A percentile compares a stretch with the other conserved stretches of the same genome.
phyloP scores from a whole-genome alignment of 2,113 vertebrate species.

The Dasyurus viverrinus region DNA sequence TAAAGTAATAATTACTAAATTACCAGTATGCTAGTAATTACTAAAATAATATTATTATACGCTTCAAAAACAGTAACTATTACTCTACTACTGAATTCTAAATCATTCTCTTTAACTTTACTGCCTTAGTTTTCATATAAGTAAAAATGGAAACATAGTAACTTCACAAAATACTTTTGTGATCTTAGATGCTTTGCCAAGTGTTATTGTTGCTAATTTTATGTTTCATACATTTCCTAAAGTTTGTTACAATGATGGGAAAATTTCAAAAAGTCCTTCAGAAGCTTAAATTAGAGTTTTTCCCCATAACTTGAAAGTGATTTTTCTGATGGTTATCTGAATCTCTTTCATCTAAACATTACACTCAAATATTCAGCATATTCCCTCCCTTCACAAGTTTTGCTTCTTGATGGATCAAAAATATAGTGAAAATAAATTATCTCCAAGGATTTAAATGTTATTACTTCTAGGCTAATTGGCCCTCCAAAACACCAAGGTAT shows the following conservation, averaged over 20 bases:
- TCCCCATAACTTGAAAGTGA: constrained; percentile 53
- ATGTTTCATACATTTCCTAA: constrained; percentile 36
- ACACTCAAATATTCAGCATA: constrained; percentile 50
- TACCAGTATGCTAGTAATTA: neutral
- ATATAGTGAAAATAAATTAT: constrained; percentile 52
- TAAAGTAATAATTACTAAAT: neutral
- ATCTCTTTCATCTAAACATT: constrained; percentile 68
- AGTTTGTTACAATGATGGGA: constrained; percentile 42
- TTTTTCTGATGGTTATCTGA: constrained; percentile 47
- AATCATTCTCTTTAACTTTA: neutral
- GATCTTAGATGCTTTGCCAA: neutral
- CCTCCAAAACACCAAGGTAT: constrained; percentile 15
- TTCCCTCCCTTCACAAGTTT: constrained; percentile 55
- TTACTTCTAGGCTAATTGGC: constrained; percentile 30
- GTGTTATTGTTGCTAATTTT: neutral
- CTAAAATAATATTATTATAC: neutral
- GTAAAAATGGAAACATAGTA: neutral
- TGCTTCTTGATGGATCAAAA: constrained; percentile 61
- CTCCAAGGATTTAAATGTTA: constrained; percentile 30
- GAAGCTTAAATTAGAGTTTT: constrained; percentile 60
- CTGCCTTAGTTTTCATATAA: constrained; percentile 7
- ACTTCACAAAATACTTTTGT: neutral
- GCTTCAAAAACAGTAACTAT: neutral
- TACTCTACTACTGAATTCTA: neutral
- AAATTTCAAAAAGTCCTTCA: constrained; percentile 49